These are phyloP conservation scores for Bombus difficillimus DNA, from an alignment of 1,140 invertebrate species.

Conservation along the genomic window DNA sequence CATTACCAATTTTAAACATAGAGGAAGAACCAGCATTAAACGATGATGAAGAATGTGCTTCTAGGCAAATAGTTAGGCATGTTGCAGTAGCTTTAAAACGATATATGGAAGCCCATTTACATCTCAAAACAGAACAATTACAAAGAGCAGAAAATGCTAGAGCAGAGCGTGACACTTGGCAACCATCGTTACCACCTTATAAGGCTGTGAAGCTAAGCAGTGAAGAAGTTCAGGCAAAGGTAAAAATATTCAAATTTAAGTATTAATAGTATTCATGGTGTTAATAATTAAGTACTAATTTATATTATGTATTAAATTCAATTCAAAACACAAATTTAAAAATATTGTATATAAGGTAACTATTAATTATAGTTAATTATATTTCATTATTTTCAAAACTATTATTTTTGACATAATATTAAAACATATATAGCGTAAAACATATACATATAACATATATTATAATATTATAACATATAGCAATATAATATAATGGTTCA, in stretches of 20 bases:
- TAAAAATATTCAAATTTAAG: conserved; percentile 1
- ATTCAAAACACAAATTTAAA: not conserved
- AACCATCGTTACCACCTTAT: conserved; percentile 84
- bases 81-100: conserved; percentile 95
- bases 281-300: not conserved
- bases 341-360: not conserved
- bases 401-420: not conserved
- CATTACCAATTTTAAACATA: conserved; percentile 89
- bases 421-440: not conserved
- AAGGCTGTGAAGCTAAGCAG: conserved; percentile 88
- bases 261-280: not conserved
- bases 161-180: conserved; percentile 77
- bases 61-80: conserved; percentile 96
- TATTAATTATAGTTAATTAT: not conserved
- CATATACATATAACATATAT: no score
- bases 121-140: conserved; percentile 92
- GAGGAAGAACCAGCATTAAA: conserved; percentile 88
- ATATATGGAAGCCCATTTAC: conserved; percentile 96
- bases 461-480: no score
- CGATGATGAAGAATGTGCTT: conserved; percentile 95
- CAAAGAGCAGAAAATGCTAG: conserved; percentile 85
- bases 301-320: not conserved
- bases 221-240: conserved; percentile 92
- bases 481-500: no score
- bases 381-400: not conserved